phyloP scores from a whole-genome alignment of 2,888 invertebrate genomes.

The Nudaria mundana region DNA sequence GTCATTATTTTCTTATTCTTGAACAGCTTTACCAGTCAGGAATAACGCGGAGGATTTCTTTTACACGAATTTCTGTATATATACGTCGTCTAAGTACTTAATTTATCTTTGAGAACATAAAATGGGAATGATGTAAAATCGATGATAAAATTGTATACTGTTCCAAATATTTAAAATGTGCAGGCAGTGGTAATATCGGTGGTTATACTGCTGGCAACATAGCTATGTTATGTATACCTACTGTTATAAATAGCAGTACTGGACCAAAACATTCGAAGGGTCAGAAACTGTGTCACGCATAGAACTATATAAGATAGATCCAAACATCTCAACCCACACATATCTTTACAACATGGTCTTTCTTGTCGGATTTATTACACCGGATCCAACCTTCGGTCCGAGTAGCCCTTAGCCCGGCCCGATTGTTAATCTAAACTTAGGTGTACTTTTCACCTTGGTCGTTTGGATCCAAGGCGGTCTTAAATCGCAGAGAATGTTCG shows the following conservation, averaged over 20 bases:
- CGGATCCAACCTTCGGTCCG: constrained; percentile 46
- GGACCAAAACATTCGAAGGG: constrained; percentile 5
- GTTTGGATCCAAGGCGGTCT: constrained; percentile 45
- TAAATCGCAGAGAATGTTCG: constrained; percentile 50
- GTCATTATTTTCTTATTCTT: not conserved
- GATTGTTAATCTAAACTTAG: constrained; percentile 74
- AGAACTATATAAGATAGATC: too few relatives aligned
- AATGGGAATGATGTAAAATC: too few relatives aligned
- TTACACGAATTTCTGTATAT: too few relatives aligned
- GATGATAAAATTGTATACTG: too few relatives aligned
- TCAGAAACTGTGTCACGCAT: constrained; percentile 19
- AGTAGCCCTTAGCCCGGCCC: constrained; percentile 51
- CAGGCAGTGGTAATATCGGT: too few relatives aligned
- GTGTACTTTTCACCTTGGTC: constrained; percentile 69
- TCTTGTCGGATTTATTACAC: constrained; percentile 48
- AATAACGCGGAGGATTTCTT: too few relatives aligned
- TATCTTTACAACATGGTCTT: constrained; percentile 31
- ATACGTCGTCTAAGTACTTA: too few relatives aligned
- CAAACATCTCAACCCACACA: constrained; percentile 21
- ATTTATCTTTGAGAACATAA: too few relatives aligned
- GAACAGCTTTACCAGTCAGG: not conserved
- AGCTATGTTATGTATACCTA: too few relatives aligned
- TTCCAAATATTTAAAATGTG: too few relatives aligned
- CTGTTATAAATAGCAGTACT: constrained; percentile 7
- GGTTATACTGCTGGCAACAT: too few relatives aligned